Percentiles rank a stretch among this genome's conserved stretches.
Conservation (phyloP, 1,140 invertebrate species). For the Fragariocoptes setiger region DNA sequence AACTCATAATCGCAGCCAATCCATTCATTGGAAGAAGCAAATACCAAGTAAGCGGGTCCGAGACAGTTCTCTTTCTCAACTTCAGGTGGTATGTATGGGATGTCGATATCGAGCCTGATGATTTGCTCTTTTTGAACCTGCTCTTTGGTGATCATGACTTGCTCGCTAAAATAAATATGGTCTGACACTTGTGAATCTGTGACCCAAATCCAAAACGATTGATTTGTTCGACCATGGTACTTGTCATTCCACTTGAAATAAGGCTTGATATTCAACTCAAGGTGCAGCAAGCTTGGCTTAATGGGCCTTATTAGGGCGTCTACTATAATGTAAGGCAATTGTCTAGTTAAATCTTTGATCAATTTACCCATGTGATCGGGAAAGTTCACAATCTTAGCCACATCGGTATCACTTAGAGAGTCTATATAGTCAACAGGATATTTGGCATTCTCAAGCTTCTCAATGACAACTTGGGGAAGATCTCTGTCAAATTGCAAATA, state of each 20-base stretch:
- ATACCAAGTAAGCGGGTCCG: slow-evolving; percentile 77
- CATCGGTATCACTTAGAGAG: slow-evolving; percentile 18
- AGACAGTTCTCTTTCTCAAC: too few species aligned
- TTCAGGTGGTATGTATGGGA: slow-evolving; percentile 52
- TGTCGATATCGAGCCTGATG: slow-evolving; percentile 69
- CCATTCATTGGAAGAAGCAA: slow-evolving; percentile 61
- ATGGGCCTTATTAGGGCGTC: slow-evolving; percentile 69
- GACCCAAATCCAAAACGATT: slow-evolving; percentile 91
- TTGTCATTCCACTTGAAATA: slow-evolving; percentile 67
- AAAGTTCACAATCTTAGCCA: slow-evolving; percentile 13
- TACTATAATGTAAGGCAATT: slow-evolving; percentile 50
- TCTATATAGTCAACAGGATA: slow-evolving; percentile 14
- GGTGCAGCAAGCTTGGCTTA: slow-evolving; percentile 38
- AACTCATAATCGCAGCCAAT: slow-evolving; percentile 24
- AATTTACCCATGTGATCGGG: slow-evolving; percentile 21
- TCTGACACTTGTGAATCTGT: slow-evolving; percentile 62
- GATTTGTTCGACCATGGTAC: slow-evolving; percentile 49
- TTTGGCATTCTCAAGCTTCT: slow-evolving; percentile 16
- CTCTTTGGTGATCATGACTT: slow-evolving; percentile 56
- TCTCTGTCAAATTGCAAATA: slow-evolving; percentile 38
- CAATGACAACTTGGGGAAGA: slow-evolving; percentile 15
- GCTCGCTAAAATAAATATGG: slow-evolving; percentile 81
- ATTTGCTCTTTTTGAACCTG: slow-evolving; percentile 36
- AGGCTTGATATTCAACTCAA: slow-evolving; percentile 44
- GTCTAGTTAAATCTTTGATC: slow-evolving; percentile 49